Conservation (phyloP, 2,888 invertebrate species). For the Incurvaria masculella region DNA sequence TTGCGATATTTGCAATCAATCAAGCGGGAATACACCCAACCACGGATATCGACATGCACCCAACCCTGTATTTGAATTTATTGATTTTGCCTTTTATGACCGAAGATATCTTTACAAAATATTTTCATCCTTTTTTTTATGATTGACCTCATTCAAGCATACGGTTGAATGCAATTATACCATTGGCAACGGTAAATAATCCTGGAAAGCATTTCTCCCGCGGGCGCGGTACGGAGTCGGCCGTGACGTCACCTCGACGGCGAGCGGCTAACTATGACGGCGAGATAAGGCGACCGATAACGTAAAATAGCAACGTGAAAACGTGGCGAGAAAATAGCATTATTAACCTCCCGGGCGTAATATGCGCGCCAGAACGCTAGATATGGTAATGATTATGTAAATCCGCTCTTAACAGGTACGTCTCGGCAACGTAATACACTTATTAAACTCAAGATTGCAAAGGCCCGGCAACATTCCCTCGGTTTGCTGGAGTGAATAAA, state of each 20-base stretch:
- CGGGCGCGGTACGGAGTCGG: background rate
- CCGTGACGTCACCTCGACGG: conserved; percentile 26
- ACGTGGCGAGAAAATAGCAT: conserved; percentile 57
- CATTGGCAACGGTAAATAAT: no score
- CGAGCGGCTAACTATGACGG: conserved; percentile 52
- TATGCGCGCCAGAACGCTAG: conserved; percentile 55
- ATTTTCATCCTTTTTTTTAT: no score
- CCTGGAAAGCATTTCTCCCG: background rate
- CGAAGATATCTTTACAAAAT: no score
- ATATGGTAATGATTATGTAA: conserved; percentile 60
- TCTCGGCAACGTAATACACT: conserved; percentile 53
- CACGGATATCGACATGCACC: no score
- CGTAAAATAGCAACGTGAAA: conserved; percentile 54
- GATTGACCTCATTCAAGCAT: no score
- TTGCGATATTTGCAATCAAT: no score
- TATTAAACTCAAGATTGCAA: conserved; percentile 55
- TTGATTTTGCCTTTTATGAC: no score
- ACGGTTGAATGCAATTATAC: no score
- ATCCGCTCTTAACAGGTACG: conserved; percentile 53
- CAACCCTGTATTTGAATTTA: no score
- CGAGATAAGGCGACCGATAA: conserved; percentile 53
- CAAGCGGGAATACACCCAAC: no score
- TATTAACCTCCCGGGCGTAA: conserved; percentile 57
- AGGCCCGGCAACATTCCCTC: conserved; percentile 39
- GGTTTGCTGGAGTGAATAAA: no score